phyloP scores from a whole-genome alignment of 2,113 vertebrate genomes.

The Vimba vimba region DNA sequence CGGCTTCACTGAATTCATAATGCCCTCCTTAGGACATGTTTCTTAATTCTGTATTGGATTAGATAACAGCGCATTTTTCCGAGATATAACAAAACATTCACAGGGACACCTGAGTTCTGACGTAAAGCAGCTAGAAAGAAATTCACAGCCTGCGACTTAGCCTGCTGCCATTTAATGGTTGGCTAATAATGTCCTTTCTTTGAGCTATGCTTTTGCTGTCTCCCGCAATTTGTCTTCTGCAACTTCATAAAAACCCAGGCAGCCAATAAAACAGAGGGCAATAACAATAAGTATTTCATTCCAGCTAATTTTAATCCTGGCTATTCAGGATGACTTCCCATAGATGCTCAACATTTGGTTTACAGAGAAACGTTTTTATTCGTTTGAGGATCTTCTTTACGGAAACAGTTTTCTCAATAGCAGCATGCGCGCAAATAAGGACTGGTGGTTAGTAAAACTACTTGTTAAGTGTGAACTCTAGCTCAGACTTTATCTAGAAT shows the following conservation, averaged over 20 bases:
- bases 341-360: constrained; percentile 63
- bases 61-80: constrained; percentile 75
- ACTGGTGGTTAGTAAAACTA: not conserved
- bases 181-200: constrained; percentile 68
- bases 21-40: constrained; percentile 62
- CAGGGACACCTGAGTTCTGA: constrained; percentile 58
- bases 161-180: constrained; percentile 75
- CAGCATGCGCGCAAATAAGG: not conserved
- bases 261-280: constrained; percentile 3
- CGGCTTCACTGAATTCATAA: constrained; percentile 65
- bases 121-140: constrained; percentile 68
- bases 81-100: constrained; percentile 66
- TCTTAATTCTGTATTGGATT: constrained; percentile 74
- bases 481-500: not conserved
- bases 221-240: constrained; percentile 40
- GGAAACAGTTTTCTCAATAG: not conserved
- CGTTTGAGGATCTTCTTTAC: not conserved
- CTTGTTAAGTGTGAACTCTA: not conserved
- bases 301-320: constrained; percentile 63
- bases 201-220: constrained; percentile 44
- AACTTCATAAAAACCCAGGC: constrained; percentile 65
- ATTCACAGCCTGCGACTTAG: too few relatives aligned
- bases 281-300: constrained; percentile 63
- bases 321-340: constrained; percentile 67
- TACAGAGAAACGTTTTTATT: not conserved